Evolutionary conservation across 1,140 invertebrate species (phyloP), one percentile per base, ranked within the genome.

Genomic region (Octopus bimaculoides): DNA sequence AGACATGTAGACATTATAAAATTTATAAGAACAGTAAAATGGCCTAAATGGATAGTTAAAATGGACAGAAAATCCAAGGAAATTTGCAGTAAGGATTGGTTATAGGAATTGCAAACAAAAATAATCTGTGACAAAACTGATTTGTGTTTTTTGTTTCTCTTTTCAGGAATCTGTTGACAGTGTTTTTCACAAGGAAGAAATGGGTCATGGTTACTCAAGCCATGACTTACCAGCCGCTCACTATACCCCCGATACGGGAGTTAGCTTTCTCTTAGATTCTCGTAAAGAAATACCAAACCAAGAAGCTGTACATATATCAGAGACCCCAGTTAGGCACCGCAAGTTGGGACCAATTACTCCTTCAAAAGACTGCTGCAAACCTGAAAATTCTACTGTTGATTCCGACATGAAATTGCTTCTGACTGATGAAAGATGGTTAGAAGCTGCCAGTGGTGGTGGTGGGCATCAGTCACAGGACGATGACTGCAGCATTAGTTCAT

Each of bases 401-500:
- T 6, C 73, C 55, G 52, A 52, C 77, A 5, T 69, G 80, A 17
- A 80, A 84, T 20, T 83, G 78, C 74, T 82, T 83, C 69, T 81
- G 74, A 10, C 76, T 78, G 12, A 80, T 76, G 52, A 73, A 77
- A 9, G 61, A 75, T 20, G 79, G 53, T 56, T 77, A 79, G 41
- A 81, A 82, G 80, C 82, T 17, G 82, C 83, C 69, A 82, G 81
- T 55, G 83, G 82, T 5, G 83, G 80, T 54, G 82, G 83, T 79
- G 83, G 69, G 71, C 77, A 41, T 3, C 66, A 71, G 8, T 75
- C 26, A 0, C 56, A 78, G 7, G 54, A 78, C 20, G 54, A 61
- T 78, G 56, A 78, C 41, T 78, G 79, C 5, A 79, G 56, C 73
- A 56, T 78, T n/a, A 79, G 78, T 54, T 75, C 66, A 5, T 69